These are phyloP conservation scores for Athene cunicularia DNA, from an alignment of 2,113 vertebrate species.

Conservation along the genomic window DNA sequence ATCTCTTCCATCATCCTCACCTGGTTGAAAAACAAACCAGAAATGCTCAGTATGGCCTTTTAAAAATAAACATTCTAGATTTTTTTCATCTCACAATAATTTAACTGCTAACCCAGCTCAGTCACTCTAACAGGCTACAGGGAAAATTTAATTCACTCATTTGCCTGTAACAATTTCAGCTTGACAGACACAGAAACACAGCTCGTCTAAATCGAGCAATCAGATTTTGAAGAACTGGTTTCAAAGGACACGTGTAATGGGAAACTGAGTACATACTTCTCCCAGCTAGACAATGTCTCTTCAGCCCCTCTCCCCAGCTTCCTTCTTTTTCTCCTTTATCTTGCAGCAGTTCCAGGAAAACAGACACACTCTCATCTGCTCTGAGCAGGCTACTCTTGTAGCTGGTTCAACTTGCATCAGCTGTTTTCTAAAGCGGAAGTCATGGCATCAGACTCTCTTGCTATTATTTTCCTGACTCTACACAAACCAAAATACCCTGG, in stretches of 20 bases:
- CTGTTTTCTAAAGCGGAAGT: background rate
- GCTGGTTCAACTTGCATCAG: background rate
- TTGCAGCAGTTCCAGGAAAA: background rate
- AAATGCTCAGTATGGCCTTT: background rate
- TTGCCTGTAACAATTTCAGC: background rate
- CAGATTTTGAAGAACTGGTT: background rate
- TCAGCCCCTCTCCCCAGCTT: background rate
- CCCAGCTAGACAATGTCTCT: background rate
- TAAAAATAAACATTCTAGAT: background rate
- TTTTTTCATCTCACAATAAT: background rate
- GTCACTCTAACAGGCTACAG: background rate
- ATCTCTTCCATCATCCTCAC: constrained; percentile 89
- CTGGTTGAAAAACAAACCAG: constrained; percentile 64
- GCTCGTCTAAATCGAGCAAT: accelerated
- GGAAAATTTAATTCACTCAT: background rate
- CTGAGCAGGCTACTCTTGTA: background rate
- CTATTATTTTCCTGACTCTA: background rate
- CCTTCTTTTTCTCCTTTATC: background rate
- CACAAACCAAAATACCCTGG: background rate
- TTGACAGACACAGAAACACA: background rate
- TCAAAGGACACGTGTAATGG: background rate
- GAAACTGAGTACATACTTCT: background rate
- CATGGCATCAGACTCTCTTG: background rate
- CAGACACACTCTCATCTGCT: background rate
- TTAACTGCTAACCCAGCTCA: background rate